Base-by-base conservation (phyloP, 2,113 vertebrate genomes). In the Hyperopisus bebe region DNA sequence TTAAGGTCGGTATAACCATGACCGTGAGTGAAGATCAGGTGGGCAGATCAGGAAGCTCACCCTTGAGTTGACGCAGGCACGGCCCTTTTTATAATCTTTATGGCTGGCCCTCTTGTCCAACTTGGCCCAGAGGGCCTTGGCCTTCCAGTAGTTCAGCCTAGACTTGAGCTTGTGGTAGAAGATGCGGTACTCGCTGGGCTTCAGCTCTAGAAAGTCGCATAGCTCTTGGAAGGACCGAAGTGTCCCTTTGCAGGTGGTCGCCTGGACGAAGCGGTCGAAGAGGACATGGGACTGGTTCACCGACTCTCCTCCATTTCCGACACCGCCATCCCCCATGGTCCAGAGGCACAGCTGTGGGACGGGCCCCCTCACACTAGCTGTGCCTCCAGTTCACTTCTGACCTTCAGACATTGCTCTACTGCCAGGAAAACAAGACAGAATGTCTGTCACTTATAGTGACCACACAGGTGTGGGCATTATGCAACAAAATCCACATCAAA, bases 101-200 rank as follows among this genome's bases (percentile, higher is more conserved):
- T 98, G 98, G 93, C 96, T 94, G 55, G 97, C 97, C 91, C 98
- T 95, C 92, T 99, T 99, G 94, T 99, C 98, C 92, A 99, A 92
- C 92, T 99, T 99, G 74, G 96, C 96, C 98, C 98, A 99, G 66
- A 99, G 97, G 6, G 98, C 98, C 95, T 99, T 99, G 92, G 98
- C 98, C 95, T 98, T 99, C 98, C 98, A 99, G 93, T 99, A 99
- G 96, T 98, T 99, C 89, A 99, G 97, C 92, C 97, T 98, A 93
- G 98, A 98, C 94, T 99, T 99, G 91, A 99, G 97, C 92, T 98
- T 99, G 94, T 98, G 97, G 91, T 99, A 99, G 94, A 99, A 99
- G 91, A 97, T 95, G 88, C 97, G 97, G 92, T 97, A 97, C 91
- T 99, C 98, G 58, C 93, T 96, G 31, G 98, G 98, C 92, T 97